These are phyloP conservation scores for Potamarius usumacintae DNA, from an alignment of 2,113 vertebrate species.

Conservation along the genomic window DNA sequence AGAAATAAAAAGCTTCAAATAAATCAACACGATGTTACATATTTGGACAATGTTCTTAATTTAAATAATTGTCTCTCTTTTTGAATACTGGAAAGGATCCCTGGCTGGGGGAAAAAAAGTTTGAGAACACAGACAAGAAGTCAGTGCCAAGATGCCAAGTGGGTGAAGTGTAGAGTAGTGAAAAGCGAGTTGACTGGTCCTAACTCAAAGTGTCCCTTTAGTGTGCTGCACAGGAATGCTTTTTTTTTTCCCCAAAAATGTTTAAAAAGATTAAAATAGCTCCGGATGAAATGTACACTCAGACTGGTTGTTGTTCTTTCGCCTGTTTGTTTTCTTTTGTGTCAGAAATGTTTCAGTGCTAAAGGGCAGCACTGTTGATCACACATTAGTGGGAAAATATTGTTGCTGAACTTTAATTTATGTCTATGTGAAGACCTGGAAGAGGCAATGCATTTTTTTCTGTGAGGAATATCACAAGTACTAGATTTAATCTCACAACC, in stretches of 20 bases:
- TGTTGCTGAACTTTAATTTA: slow-evolving; percentile 31
- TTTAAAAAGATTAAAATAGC: slow-evolving; percentile 39
- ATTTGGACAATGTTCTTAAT: neutral
- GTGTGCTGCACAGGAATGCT: slow-evolving; percentile 26
- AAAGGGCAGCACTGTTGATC: slow-evolving; percentile 22
- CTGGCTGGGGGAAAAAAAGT: neutral
- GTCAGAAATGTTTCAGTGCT: slow-evolving; percentile 38
- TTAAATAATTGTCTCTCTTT: neutral
- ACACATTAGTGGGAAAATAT: slow-evolving; percentile 29
- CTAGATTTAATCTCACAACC: slow-evolving; percentile 56
- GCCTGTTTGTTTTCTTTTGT: slow-evolving; percentile 34
- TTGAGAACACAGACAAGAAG: slow-evolving; percentile 26
- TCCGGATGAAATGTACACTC: neutral
- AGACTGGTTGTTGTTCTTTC: slow-evolving; percentile 29
- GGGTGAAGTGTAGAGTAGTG: slow-evolving; percentile 25
- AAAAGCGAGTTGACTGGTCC: slow-evolving; percentile 25
- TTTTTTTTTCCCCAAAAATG: neutral
- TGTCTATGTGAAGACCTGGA: slow-evolving; percentile 44
- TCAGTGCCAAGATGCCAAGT: slow-evolving; percentile 27
- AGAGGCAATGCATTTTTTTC: slow-evolving; percentile 36
- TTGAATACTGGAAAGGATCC: neutral
- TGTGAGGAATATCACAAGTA: slow-evolving; percentile 48
- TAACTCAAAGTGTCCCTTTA: slow-evolving; percentile 18
- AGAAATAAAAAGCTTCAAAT: neutral
- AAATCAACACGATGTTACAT: neutral